Base-by-base conservation (phyloP, 30 jellyfish, hydroid and myxozoan species). In the Pseudorhiza aurosa region DNA sequence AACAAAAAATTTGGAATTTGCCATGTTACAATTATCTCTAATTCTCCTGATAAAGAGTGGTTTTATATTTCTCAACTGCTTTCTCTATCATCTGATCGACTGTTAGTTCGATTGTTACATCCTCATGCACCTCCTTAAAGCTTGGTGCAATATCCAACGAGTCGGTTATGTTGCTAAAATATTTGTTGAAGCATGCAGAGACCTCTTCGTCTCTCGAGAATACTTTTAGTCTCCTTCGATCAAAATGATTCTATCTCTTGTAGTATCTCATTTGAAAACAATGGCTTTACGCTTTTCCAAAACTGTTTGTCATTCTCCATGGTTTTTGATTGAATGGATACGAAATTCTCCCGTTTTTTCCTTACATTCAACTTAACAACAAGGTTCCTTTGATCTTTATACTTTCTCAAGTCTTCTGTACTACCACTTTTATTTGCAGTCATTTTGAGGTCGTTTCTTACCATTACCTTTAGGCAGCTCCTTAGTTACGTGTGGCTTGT, bases 321-420 rank as follows among this genome's bases (percentile, higher is more conserved):
- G 27, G 60, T 11, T 46, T 46, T 46, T 12, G 79, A 30, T 65
- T 36, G 58, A 25, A 65, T 15, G 25, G 58, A 21, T 37, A 26
- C 32, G 1, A 17, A 65, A 35, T 26, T 40, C 14, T 17, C 21
- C 28, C 79, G 1, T 37, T 65, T 65, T 65, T 14, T 1, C 1
- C 21, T 40, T 30, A 8, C 32, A 63, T 65, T 65, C 32, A 65
- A 7, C 15, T 65, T 65, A 0, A 65, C 79, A 40, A 65, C 79
- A n/a, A 65, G 60, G 67, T 65, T 65, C 27, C 79, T 65, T 35
- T 65, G 60, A 12, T 28, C 65, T 65, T 35, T 28, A 63, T 65
- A 31, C 26, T 35, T 65, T 31, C 26, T 65, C 18, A 65, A 26
- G 26, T 65, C 79, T 25, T 65, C 79, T 15, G 28, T 63, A 12